These are phyloP conservation scores for Caenorhabditis auriculariae DNA, from an alignment of 2,888 invertebrate genomes.

Conservation along the genomic window DNA sequence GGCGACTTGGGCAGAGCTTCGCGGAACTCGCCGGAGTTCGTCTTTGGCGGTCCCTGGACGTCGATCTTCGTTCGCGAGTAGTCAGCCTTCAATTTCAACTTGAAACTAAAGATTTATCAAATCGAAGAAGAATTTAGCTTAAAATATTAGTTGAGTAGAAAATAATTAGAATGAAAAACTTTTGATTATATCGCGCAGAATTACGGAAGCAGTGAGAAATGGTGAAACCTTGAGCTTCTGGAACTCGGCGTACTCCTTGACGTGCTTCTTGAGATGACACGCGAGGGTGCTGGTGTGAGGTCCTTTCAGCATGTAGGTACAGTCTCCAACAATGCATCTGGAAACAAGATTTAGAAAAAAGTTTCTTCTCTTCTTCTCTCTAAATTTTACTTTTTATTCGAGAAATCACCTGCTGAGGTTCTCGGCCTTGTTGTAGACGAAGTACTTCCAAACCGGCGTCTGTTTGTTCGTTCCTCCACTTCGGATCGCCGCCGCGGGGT, in stretches of 20 bases:
- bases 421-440: conserved; percentile 61
- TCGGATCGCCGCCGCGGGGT: conserved; percentile 61
- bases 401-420: conserved; percentile 51
- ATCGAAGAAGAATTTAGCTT: no score
- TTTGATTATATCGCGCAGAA: no score
- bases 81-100: conserved; percentile 15
- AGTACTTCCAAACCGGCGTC: conserved; percentile 63
- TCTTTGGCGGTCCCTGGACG: background rate
- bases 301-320: conserved; percentile 61
- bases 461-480: conserved; percentile 62
- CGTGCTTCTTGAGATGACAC: conserved; percentile 61
- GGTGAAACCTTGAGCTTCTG: conserved; percentile 54
- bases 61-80: conserved; percentile 34
- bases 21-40: no score
- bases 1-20: conserved; percentile 18
- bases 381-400: background rate
- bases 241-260: conserved; percentile 58
- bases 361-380: background rate
- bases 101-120: no score
- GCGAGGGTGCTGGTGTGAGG: conserved; percentile 61
- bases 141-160: no score
- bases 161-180: no score
- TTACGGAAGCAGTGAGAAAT: no score
- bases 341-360: conserved; percentile 6
- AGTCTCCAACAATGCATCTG: conserved; percentile 61